Evolutionary conservation across 2,113 vertebrate genomes (phyloP), one percentile per base, ranked within the genome.

Genomic region (Rhea pennata): DNA sequence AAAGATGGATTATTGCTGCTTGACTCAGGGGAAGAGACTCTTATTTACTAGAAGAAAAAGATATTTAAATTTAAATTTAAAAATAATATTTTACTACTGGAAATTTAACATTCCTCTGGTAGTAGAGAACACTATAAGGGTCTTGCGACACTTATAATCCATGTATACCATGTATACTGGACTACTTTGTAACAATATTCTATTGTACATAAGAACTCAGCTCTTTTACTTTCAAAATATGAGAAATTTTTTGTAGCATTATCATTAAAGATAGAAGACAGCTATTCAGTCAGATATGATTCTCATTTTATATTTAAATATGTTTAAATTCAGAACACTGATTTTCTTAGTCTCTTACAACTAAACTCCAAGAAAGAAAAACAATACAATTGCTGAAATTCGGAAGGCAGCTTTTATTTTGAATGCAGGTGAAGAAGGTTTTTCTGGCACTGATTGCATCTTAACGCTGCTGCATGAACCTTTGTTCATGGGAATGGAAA

Each of bases 401-500:
- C 46, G 58, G 70, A 72, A 29, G 36, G 40, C 22, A 67, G 24
- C 12, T 93, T 93, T 66, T 81, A 61, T 78, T 94, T 78, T 56
- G 73, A 65, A 40, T 39, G 29, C 44, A 84, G 46, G 40, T 92
- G 86, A 93, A 71, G 79, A 81, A 87, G 70, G 58, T 88, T 70
- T 69, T 92, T 90, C 69, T 76, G 70, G 66, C 58, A 73, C 33
- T 53, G 51, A 61, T 44, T 83, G 8, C 48, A 69, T 66, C 76
- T 94, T 73, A 81, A 40, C 1, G 0, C 39, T 84, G 50, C 67
- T 94, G 44, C 76, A 72, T 13, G 31, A 72, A 19, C 23, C 70
- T 91, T 92, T 93, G 56, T 50, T 90, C 85, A 76, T 17, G 71
- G 58, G 15, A 92, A 82, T 67, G 42, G 80, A 89, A 88, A 94